phyloP scores from a whole-genome alignment of 92 coral and sea anemone genomes.

The Muricea muricata region DNA sequence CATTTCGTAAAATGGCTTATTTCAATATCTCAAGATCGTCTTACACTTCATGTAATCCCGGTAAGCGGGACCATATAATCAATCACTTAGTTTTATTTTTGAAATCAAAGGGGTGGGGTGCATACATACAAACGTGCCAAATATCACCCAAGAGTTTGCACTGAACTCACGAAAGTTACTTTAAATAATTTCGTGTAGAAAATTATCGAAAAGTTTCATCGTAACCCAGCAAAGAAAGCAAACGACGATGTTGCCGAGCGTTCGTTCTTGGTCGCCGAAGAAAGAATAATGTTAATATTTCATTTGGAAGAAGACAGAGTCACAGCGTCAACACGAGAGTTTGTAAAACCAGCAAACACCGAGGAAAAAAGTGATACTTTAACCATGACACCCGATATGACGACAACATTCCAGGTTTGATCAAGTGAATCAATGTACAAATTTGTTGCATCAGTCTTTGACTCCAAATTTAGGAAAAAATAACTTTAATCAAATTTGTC shows the following conservation, averaged over 20 bases:
- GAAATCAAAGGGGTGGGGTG: too few species aligned
- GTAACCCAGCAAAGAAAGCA: slow-evolving; percentile 81
- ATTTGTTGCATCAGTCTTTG: too few species aligned
- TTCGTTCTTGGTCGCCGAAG: slow-evolving; percentile 87
- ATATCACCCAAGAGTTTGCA: not conserved
- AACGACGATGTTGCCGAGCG: slow-evolving; percentile 96
- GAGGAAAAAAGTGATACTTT: slow-evolving; percentile 90
- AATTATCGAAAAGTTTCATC: slow-evolving; percentile 93
- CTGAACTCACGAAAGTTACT: not conserved
- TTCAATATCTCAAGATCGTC: too few species aligned
- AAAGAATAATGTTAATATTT: slow-evolving; percentile 89
- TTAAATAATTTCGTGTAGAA: slow-evolving; percentile 62
- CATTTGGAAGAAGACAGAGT: slow-evolving; percentile 95
- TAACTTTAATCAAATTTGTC: too few species aligned
- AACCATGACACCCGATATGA: slow-evolving; percentile 99
- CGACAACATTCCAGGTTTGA: slow-evolving; percentile 97
- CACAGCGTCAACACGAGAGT: slow-evolving; percentile 97
- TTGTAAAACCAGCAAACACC: slow-evolving; percentile 88
- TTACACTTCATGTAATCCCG: too few species aligned
- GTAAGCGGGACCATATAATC: too few species aligned
- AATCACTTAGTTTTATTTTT: too few species aligned
- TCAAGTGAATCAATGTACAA: too few species aligned
- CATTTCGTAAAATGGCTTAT: too few species aligned
- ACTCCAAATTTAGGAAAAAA: too few species aligned
- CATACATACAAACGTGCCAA: too few species aligned